phyloP scores from a whole-genome alignment of 2,888 invertebrate species.

The Phania funesta region DNA sequence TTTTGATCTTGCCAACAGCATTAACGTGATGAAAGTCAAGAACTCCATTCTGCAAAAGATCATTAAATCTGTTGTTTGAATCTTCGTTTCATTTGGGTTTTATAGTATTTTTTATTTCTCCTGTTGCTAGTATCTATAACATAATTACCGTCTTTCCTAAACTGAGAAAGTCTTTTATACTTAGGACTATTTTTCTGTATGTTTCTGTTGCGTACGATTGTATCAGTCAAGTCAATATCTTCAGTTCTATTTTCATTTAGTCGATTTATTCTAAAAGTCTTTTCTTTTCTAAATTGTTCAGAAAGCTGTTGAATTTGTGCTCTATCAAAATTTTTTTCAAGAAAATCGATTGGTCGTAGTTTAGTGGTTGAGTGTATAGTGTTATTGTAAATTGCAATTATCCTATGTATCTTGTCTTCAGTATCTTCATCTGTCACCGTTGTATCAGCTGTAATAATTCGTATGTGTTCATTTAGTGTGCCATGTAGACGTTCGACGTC shows the following conservation, averaged over 20 bases:
- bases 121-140: background rate
- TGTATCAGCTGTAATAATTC: too few relatives aligned
- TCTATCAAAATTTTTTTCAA: slow-evolving; percentile 21
- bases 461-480: too few relatives aligned
- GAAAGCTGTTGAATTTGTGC: slow-evolving; percentile 18
- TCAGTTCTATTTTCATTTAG: background rate
- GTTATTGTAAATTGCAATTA: too few relatives aligned
- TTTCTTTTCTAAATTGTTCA: background rate
- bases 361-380: slow-evolving; percentile 37
- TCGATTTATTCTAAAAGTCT: background rate
- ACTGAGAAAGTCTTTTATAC: background rate
- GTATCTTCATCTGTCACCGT: too few relatives aligned
- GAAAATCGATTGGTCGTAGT: slow-evolving; percentile 34
- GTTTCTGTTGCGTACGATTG: too few relatives aligned
- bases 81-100: slow-evolving; percentile 10
- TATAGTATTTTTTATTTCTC: slow-evolving; percentile 5
- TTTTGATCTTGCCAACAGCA: too few relatives aligned
- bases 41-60: too few relatives aligned
- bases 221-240: background rate
- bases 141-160: background rate
- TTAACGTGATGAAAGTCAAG: too few relatives aligned
- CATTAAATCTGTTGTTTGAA: too few relatives aligned
- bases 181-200: background rate
- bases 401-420: too few relatives aligned
- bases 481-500: too few relatives aligned